These are phyloP conservation scores for Cirrhinus molitorella DNA, from an alignment of 2,797 vertebrate genomes.

Conservation along the genomic window DNA sequence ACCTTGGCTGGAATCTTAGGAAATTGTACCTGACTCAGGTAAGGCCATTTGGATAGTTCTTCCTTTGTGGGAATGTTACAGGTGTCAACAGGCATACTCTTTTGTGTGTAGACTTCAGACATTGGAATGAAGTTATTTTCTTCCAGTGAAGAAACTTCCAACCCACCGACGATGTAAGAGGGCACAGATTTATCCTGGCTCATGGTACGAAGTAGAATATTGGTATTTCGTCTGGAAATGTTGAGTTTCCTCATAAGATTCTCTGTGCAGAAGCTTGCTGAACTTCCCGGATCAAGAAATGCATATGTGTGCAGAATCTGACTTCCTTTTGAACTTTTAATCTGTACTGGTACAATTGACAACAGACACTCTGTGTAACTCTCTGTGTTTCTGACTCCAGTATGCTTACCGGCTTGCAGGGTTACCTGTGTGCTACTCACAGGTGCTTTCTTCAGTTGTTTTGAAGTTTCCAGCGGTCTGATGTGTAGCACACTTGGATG, in stretches of 20 bases:
- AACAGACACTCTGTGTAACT: background rate
- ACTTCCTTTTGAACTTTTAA: conserved; percentile 20
- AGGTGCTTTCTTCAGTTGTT: background rate
- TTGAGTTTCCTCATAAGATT: conserved; percentile 11
- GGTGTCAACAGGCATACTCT: background rate
- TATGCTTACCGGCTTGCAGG: background rate
- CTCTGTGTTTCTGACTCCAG: background rate
- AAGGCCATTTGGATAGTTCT: conserved; percentile 1
- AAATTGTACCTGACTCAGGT: conserved; percentile 1
- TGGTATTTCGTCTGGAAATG: background rate
- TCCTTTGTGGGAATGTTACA: background rate
- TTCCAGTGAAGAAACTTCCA: conserved; percentile 4
- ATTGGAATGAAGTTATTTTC: conserved; percentile 9
- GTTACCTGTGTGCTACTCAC: conserved; percentile 9
- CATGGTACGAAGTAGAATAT: conserved; percentile 8
- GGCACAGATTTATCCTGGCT: conserved; percentile 16
- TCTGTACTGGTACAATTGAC: background rate
- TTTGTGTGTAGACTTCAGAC: background rate
- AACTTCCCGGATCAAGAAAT: conserved; percentile 17
- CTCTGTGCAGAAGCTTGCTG: background rate
- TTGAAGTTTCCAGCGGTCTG: too few species aligned
- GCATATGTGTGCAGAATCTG: background rate
- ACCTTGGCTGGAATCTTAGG: conserved; percentile 9
- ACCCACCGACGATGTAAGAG: background rate
- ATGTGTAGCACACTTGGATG: conserved; percentile 12